A percentile compares a stretch with the other conserved stretches of the same genome.
These are phyloP conservation scores for Orchestes rusci DNA, from an alignment of 2,888 invertebrate species.

Conservation along the genomic window DNA sequence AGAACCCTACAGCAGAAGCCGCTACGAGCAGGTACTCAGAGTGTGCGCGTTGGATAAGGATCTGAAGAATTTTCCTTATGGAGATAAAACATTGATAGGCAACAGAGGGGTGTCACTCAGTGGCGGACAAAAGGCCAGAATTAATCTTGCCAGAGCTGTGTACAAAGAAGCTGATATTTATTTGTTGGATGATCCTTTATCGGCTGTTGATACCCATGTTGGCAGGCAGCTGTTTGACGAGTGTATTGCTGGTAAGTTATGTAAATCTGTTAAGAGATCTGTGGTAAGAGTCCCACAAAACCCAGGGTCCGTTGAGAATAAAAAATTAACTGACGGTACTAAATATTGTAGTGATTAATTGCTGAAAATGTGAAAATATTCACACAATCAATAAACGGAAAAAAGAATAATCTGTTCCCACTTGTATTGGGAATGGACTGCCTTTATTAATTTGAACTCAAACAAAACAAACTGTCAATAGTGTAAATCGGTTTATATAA, in stretches of 20 bases:
- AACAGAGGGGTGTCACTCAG: conserved; percentile 67
- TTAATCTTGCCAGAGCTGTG: conserved; percentile 69
- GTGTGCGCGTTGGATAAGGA: conserved; percentile 61
- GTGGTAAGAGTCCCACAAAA: no score
- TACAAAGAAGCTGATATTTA: conserved; percentile 72
- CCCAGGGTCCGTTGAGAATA: no score
- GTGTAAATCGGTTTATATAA: no score
- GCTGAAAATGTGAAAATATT: no score
- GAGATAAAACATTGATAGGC: conserved; percentile 69
- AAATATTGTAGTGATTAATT: no score
- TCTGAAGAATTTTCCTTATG: conserved; percentile 60
- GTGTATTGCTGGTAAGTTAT: conserved; percentile 49
- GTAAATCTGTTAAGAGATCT: no score
- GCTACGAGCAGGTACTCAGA: conserved; percentile 47
- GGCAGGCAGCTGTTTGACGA: conserved; percentile 67
- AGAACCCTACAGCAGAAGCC: conserved; percentile 49
- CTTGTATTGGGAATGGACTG: no score
- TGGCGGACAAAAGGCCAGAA: conserved; percentile 74
- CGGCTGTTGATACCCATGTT: conserved; percentile 74
- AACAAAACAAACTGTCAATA: no score
- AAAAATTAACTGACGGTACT: no score
- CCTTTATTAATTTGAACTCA: no score
- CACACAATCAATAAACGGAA: no score
- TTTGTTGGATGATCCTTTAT: conserved; percentile 71
- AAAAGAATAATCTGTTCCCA: no score